Evolutionary conservation across 2,113 vertebrate species (phyloP).

Genomic region (Heterocephalus glaber): DNA sequence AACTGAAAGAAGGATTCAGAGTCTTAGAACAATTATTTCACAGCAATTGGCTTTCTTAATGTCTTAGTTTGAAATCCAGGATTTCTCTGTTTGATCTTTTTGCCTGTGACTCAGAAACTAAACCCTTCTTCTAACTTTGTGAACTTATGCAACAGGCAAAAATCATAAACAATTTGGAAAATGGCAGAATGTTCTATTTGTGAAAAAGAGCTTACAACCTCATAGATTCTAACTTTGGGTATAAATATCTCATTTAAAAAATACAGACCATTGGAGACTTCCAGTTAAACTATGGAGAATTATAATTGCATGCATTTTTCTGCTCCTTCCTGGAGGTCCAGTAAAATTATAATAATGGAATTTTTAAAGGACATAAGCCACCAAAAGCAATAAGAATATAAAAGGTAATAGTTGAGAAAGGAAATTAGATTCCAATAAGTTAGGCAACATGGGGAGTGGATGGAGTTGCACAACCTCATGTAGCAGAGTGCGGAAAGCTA

Average conservation of each 20-base stretch:
- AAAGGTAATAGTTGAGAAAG: background rate
- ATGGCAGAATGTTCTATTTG: conserved; percentile 14
- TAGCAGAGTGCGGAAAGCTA: background rate
- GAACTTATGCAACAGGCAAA: conserved; percentile 69
- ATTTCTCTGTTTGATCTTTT: conserved; percentile 71
- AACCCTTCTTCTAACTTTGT: conserved; percentile 52
- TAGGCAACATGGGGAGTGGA: background rate
- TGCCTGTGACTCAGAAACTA: conserved; percentile 63
- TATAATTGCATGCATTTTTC: background rate
- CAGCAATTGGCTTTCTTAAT: conserved; percentile 58
- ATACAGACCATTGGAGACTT: background rate
- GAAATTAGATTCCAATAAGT: background rate
- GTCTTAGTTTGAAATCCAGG: conserved; percentile 66
- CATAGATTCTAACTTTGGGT: conserved; percentile 31
- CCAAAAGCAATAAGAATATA: background rate
- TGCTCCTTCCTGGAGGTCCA: conserved; percentile 8
- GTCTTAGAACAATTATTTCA: conserved; percentile 59
- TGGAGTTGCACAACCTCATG: background rate
- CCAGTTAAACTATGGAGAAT: background rate
- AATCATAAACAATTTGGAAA: conserved; percentile 59
- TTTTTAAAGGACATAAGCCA: background rate
- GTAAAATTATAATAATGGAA: background rate
- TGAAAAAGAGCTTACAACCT: conserved; percentile 53
- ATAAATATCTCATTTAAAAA: conserved; percentile 7
- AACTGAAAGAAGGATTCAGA: conserved; percentile 52